Evolutionary conservation across 2,888 invertebrate species (phyloP).

Genomic region (Melanchra persicariae): DNA sequence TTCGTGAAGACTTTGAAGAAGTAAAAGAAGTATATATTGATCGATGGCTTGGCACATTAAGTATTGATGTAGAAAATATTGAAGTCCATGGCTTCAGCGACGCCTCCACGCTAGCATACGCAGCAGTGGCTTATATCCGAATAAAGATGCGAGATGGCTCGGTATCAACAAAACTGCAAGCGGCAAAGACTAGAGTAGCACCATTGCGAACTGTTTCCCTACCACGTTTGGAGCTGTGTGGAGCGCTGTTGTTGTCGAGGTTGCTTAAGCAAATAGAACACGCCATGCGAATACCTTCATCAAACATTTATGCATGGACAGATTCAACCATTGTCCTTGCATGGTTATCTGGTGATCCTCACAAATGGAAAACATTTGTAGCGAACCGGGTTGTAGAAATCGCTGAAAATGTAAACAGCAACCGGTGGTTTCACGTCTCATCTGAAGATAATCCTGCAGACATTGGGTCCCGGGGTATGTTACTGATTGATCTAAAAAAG

Average conservation of each 20-base stretch:
- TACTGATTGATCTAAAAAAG: too few relatives aligned
- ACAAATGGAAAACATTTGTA: too few relatives aligned
- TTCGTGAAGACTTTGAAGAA: background rate
- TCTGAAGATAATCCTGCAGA: too few relatives aligned
- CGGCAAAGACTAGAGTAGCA: conserved; percentile 15
- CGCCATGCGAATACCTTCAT: background rate
- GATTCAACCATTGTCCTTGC: conserved; percentile 7
- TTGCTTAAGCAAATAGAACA: conserved; percentile 38
- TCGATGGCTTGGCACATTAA: conserved; percentile 1
- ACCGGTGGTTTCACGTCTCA: too few relatives aligned
- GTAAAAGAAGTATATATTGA: conserved; percentile 3
- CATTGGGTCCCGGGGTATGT: too few relatives aligned
- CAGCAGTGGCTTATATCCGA: too few relatives aligned
- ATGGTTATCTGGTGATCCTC: conserved; percentile 2
- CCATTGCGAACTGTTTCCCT: conserved; percentile 60
- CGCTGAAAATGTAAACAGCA: too few relatives aligned
- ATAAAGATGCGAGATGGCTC: too few relatives aligned
- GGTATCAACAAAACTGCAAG: too few relatives aligned
- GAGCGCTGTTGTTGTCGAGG: conserved; percentile 52
- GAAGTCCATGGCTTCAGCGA: conserved; percentile 1
- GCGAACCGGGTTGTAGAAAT: too few relatives aligned
- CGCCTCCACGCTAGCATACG: background rate
- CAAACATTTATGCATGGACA: conserved; percentile 8
- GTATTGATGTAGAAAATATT: background rate
- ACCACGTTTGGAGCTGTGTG: conserved; percentile 62